Percentiles rank a stretch among this genome's conserved stretches.
phyloP scores from a whole-genome alignment of 2,113 vertebrate species.

The Crotalus tigris region DNA sequence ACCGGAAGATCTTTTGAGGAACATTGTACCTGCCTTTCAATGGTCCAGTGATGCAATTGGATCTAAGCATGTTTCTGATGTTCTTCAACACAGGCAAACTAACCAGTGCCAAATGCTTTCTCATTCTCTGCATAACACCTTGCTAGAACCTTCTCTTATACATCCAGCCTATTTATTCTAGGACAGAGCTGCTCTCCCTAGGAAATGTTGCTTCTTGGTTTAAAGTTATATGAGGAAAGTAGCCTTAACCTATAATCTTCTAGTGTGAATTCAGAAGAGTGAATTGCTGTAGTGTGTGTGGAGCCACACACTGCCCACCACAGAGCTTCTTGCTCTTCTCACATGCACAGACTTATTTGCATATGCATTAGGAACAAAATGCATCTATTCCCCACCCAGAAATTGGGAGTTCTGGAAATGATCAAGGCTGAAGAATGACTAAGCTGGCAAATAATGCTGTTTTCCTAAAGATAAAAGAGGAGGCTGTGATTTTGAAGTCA shows the following conservation, averaged over 20 bases:
- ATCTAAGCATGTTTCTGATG: too few species aligned
- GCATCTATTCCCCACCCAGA: neutral
- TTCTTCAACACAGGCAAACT: neutral
- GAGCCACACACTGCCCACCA: neutral
- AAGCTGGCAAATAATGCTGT: neutral
- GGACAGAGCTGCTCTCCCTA: neutral
- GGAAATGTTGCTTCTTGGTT: neutral
- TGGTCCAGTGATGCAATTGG: neutral
- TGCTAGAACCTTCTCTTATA: neutral
- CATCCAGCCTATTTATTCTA: neutral
- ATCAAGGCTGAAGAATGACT: neutral
- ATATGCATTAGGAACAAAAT: neutral
- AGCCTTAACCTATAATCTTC: neutral
- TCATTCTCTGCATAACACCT: neutral
- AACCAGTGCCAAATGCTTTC: neutral
- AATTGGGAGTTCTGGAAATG: neutral
- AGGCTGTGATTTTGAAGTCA: neutral
- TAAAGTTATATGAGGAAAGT: neutral
- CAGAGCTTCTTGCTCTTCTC: neutral
- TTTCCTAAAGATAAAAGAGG: neutral
- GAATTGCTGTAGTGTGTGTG: neutral
- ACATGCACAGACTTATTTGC: neutral
- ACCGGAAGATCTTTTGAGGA: too few species aligned
- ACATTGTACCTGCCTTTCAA: neutral
- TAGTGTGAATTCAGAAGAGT: neutral